A percentile compares a stretch with the other conserved stretches of the same genome.
Evolutionary conservation across 1,140 invertebrate genomes (phyloP).

Genomic region (Trichonephila inaurata): DNA sequence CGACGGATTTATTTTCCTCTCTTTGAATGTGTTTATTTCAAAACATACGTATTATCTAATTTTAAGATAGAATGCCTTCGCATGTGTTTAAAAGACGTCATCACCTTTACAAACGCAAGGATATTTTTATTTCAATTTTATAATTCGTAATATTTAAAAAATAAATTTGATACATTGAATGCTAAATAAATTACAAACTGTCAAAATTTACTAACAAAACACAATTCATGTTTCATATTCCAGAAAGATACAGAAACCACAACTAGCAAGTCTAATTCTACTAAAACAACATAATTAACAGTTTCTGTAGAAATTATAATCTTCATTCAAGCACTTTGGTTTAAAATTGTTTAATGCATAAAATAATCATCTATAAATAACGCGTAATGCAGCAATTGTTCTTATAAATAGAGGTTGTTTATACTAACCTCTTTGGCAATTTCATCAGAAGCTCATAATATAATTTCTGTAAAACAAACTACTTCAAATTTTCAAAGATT

Average conservation of each 20-base stretch:
- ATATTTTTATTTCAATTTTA: too few relatives aligned
- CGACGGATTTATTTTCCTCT: too few relatives aligned
- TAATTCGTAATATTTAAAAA: too few relatives aligned
- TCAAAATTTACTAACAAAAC: too few relatives aligned
- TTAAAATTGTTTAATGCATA: background rate
- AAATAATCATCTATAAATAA: background rate
- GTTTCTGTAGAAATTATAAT: background rate
- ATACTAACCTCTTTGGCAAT: conserved; percentile 38
- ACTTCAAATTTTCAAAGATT: background rate
- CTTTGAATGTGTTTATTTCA: too few relatives aligned
- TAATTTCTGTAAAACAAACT: background rate
- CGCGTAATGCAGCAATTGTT: background rate
- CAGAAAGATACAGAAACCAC: background rate
- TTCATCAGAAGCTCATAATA: conserved; percentile 3
- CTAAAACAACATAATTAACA: background rate
- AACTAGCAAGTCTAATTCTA: background rate
- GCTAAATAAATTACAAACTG: too few relatives aligned
- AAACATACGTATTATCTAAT: too few relatives aligned
- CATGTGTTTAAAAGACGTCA: too few relatives aligned
- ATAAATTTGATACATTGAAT: too few relatives aligned
- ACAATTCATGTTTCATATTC: background rate
- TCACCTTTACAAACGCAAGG: too few relatives aligned
- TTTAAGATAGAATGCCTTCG: too few relatives aligned
- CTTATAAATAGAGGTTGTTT: background rate
- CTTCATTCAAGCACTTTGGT: background rate